phyloP scores from a whole-genome alignment of 2,888 invertebrate species.

The Empis stercorea region DNA sequence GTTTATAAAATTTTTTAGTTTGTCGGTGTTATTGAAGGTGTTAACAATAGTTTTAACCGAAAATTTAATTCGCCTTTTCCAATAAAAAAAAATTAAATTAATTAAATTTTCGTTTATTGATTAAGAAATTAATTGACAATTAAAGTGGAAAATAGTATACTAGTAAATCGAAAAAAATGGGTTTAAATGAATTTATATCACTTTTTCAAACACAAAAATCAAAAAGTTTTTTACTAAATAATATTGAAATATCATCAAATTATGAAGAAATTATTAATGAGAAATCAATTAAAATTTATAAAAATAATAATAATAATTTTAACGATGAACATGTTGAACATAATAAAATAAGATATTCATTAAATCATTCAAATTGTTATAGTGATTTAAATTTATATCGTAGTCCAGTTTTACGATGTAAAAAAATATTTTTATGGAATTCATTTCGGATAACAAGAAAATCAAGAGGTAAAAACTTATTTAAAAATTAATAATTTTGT shows the following conservation, averaged over 20 bases:
- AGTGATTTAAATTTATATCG: slow-evolving; percentile 32
- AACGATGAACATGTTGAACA: not conserved
- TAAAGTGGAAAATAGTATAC: too few species aligned
- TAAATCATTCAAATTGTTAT: slow-evolving; percentile 11
- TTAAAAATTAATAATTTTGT: too few species aligned
- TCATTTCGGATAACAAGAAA: slow-evolving; percentile 20
- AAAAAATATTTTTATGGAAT: slow-evolving; percentile 32
- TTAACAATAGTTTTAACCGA: too few species aligned
- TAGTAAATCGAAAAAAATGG: slow-evolving; percentile 21
- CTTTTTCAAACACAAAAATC: slow-evolving; percentile 32
- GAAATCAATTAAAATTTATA: not conserved
- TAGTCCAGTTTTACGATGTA: slow-evolving; percentile 20
- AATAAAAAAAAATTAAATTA: too few species aligned
- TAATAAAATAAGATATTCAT: not conserved
- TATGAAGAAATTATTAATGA: not conserved
- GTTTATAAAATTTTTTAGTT: too few species aligned
- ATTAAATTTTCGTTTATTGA: too few species aligned
- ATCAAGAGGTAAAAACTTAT: too few species aligned
- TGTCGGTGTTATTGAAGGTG: too few species aligned
- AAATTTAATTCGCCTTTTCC: too few species aligned
- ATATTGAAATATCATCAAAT: not conserved
- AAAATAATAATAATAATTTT: not conserved
- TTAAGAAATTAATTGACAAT: too few species aligned
- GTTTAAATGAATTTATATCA: slow-evolving; percentile 35
- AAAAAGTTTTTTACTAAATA: slow-evolving; percentile 14